These are phyloP conservation scores for Amphiprion percula DNA, from an alignment of 2,113 vertebrate genomes.

Conservation along the genomic window DNA sequence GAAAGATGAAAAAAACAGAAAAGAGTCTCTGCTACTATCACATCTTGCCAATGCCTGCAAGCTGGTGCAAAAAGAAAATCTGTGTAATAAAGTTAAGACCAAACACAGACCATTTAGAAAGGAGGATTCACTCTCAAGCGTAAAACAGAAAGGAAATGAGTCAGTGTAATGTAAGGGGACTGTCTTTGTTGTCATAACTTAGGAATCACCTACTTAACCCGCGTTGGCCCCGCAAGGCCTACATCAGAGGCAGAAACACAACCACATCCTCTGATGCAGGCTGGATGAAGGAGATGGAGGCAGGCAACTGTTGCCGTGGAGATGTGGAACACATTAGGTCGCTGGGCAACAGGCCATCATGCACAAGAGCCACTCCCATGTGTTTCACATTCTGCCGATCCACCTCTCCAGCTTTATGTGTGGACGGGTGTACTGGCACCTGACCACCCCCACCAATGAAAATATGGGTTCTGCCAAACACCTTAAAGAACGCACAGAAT, in stretches of 20 bases:
- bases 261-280: conserved; percentile 34
- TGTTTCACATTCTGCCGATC: conserved; percentile 43
- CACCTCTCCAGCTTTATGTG: conserved; percentile 42
- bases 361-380: conserved; percentile 76
- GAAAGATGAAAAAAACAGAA: conserved; percentile 18
- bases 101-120: conserved; percentile 32
- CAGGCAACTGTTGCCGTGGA: conserved; percentile 83
- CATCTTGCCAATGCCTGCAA: conserved; percentile 32
- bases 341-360: conserved; percentile 83
- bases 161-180: conserved; percentile 1
- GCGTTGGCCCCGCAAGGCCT: not conserved
- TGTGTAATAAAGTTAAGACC: conserved; percentile 49
- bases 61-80: conserved; percentile 28
- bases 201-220: not conserved
- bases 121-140: not conserved
- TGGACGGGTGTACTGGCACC: conserved; percentile 52
- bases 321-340: conserved; percentile 79
- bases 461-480: conserved; percentile 42
- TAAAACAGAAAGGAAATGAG: conserved; percentile 19
- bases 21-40: conserved; percentile 29
- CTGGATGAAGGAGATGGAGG: conserved; percentile 73
- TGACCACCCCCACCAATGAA: conserved; percentile 34
- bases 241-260: conserved; percentile 1
- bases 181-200: conserved; percentile 4
- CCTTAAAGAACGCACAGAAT: conserved; percentile 29